phyloP scores from a whole-genome alignment of 2,797 vertebrate genomes.

The Sebastiscus tertius region DNA sequence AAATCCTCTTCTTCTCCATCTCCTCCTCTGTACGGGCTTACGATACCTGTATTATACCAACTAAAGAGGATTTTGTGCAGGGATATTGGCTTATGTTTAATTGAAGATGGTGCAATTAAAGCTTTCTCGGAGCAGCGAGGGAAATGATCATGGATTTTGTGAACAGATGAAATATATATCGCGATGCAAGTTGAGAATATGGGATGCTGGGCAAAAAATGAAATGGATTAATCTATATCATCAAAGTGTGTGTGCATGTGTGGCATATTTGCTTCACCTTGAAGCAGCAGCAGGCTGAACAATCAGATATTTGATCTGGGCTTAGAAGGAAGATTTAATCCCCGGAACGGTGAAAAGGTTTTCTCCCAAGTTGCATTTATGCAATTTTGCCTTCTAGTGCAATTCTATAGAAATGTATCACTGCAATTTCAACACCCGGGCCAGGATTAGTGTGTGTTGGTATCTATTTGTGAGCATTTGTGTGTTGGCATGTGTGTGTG shows the following conservation, averaged over 20 bases:
- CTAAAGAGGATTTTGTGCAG: slow-evolving; percentile 50
- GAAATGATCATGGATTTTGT: slow-evolving; percentile 48
- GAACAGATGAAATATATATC: slow-evolving; percentile 37
- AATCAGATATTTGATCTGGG: slow-evolving; percentile 85
- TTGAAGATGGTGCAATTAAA: slow-evolving; percentile 67
- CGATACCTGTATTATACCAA: slow-evolving; percentile 58
- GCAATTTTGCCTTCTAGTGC: slow-evolving; percentile 81
- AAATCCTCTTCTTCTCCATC: slow-evolving; percentile 44
- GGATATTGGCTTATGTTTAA: slow-evolving; percentile 64
- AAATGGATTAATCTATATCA: slow-evolving; percentile 72
- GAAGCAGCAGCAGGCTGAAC: slow-evolving; percentile 72
- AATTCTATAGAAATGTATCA: slow-evolving; percentile 81
- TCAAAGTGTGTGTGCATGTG: slow-evolving; percentile 45
- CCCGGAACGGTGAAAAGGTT: slow-evolving; percentile 77
- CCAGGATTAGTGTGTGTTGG: slow-evolving; percentile 72
- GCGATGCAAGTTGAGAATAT: slow-evolving; percentile 34
- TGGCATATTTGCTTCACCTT: slow-evolving; percentile 68
- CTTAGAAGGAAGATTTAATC: slow-evolving; percentile 82
- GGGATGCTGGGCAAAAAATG: slow-evolving; percentile 29
- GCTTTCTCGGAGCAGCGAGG: slow-evolving; percentile 23
- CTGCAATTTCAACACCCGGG: slow-evolving; percentile 71
- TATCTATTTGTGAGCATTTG: slow-evolving; percentile 59
- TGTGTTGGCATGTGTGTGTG: slow-evolving; percentile 25
- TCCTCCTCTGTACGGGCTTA: slow-evolving; percentile 42
- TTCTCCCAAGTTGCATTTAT: slow-evolving; percentile 82